phyloP scores from a whole-genome alignment of 2,888 invertebrate genomes.

The Noctua janthe region DNA sequence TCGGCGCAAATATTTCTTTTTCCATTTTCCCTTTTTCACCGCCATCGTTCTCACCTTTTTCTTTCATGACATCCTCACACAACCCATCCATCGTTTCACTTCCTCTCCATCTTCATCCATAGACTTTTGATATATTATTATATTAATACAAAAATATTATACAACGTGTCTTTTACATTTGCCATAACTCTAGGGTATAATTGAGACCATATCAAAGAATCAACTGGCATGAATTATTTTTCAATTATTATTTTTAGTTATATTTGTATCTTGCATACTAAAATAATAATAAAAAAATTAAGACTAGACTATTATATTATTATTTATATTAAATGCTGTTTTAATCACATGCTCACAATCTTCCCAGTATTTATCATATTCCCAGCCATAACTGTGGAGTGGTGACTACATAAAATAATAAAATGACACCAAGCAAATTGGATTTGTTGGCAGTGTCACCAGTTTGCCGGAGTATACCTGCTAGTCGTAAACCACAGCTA shows the following conservation, averaged over 20 bases:
- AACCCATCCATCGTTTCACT: not conserved
- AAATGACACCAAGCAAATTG: not conserved
- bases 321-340: not conserved
- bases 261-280: too few relatives aligned
- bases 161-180: too few relatives aligned
- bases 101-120: not conserved
- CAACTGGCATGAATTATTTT: too few relatives aligned
- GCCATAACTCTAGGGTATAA: too few relatives aligned
- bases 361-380: not conserved
- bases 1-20: not conserved
- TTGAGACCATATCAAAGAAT: too few relatives aligned
- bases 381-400: not conserved
- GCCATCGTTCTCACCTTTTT: not conserved
- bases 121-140: not conserved
- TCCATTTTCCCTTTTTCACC: too few relatives aligned
- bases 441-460: not conserved
- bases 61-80: not conserved
- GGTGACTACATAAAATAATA: not conserved
- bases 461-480: not conserved
- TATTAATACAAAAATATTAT: too few relatives aligned
- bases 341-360: not conserved
- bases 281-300: too few relatives aligned
- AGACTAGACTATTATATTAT: too few relatives aligned
- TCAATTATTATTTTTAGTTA: too few relatives aligned
- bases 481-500: not conserved